Evolutionary conservation across 1,140 invertebrate species (phyloP), one percentile per base, ranked within the genome.

Genomic region (Adelges cooleyi): DNA sequence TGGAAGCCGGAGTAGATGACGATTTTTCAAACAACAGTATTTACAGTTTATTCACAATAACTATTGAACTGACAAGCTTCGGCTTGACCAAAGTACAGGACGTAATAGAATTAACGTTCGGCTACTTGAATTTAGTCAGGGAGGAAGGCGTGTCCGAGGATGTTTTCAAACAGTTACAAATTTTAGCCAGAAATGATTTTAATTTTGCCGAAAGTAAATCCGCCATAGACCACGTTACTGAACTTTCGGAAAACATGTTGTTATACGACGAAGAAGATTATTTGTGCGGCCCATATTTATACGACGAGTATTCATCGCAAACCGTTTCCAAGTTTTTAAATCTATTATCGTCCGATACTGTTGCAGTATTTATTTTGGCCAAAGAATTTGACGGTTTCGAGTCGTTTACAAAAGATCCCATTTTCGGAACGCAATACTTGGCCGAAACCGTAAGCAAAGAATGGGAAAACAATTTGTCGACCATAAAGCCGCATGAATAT

Each of bases 291-390:
- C 40, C 67, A n/a, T 65, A 67, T 22, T 67, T 93, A 0, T 85
- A 84, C 73, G 86, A 84, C 66, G 86, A 93, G 67, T 95, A 86
- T 73, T 80, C 90, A 71, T 84, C 89, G 6, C 80, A 87, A 67
- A 77, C 83, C 68, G 86, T 93, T 65, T 73, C 73, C 25, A 76
- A 80, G 29, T 77, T 90, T 4, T 71, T 93, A 29, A 76, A 83
- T 8, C 76, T 79, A 67, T 75, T 94, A 65, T 80, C 76, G 1
- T 83, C 87, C 0, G 80, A 86, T 8, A 84, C 81, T 33, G 85
- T 89, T 40, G 92, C 89, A 70, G 80, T 89, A 8, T 84, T 86
- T 73, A 75, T 90, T 17, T 77, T 81, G 15, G 81, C 82, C 15
- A 78, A 81, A 70, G 80, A 65, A 18, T 51, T 59, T 33, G 52